Evolutionary conservation across 2,888 invertebrate genomes (phyloP).

Genomic region (Tinea semifulvella): DNA sequence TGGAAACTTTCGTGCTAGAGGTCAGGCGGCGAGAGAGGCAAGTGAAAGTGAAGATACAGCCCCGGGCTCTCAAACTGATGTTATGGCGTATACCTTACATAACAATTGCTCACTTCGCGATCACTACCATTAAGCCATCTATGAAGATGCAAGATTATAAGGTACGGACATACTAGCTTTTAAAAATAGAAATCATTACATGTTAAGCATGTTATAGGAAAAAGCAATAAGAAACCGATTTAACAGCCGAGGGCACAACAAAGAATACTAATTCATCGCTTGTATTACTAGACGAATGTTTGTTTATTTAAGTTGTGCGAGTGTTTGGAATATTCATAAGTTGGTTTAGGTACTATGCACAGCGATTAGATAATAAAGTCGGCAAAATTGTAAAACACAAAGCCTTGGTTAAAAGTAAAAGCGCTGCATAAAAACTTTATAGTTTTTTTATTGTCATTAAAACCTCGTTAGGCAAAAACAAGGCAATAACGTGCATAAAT

Average conservation of each 20-base stretch:
- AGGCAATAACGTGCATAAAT: conserved; percentile 1
- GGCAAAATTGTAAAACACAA: not conserved
- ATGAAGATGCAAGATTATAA: conserved; percentile 9
- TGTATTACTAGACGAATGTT: not conserved
- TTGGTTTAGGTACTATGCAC: too few relatives aligned
- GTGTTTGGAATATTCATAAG: not conserved
- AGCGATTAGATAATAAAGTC: not conserved
- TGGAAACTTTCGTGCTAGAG: conserved; percentile 24
- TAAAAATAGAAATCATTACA: conserved; percentile 1
- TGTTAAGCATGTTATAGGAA: conserved; percentile 2
- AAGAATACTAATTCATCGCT: conserved; percentile 5
- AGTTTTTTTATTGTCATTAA: conserved; percentile 9
- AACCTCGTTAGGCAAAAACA: conserved; percentile 10
- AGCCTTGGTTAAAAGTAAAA: too few relatives aligned
- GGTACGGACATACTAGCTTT: not conserved
- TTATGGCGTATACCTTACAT: conserved; percentile 19
- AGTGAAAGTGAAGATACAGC: conserved; percentile 22
- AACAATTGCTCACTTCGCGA: conserved; percentile 12
- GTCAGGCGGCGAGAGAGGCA: conserved; percentile 20
- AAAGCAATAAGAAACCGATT: not conserved
- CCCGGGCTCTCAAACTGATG: conserved; percentile 14
- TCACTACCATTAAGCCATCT: conserved; percentile 6
- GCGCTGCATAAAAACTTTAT: too few relatives aligned
- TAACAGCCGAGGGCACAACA: not conserved
- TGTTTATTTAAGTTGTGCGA: not conserved